Evolutionary conservation across 2,113 vertebrate genomes (phyloP).

Genomic region (Paradisaea rubra): DNA sequence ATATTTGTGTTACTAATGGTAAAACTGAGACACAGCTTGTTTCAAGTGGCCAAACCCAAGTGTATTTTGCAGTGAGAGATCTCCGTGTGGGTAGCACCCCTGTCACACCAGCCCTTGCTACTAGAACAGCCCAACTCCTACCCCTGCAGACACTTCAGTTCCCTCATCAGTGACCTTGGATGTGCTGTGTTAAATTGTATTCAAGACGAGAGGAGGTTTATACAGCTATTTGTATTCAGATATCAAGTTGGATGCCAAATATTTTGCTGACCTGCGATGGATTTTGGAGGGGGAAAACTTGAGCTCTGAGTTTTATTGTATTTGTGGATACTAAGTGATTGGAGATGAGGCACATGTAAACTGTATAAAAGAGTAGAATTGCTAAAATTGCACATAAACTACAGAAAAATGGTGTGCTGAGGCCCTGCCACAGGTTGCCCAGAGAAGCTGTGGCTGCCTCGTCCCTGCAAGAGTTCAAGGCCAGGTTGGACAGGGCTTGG

Average conservation of each 20-base stretch:
- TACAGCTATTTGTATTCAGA: not conserved
- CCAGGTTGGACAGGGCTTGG: not conserved
- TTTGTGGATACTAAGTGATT: not conserved
- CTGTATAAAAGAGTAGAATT: not conserved
- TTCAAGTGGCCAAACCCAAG: not conserved
- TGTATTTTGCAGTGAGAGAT: not conserved
- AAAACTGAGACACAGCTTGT: not conserved
- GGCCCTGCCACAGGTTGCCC: fast-evolving
- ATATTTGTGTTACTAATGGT: not conserved
- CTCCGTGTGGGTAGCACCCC: fast-evolving
- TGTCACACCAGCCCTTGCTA: fast-evolving
- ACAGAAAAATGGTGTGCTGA: not conserved
- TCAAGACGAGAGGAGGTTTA: not conserved
- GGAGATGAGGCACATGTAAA: not conserved
- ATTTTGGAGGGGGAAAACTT: not conserved
- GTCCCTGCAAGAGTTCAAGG: not conserved
- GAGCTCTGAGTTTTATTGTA: not conserved
- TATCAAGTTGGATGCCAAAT: not conserved
- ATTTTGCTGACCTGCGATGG: not conserved
- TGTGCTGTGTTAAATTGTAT: not conserved
- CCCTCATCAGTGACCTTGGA: not conserved
- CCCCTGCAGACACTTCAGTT: not conserved
- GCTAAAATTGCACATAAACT: not conserved
- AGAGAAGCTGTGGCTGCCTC: not conserved
- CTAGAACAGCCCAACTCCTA: fast-evolving